Evolutionary conservation across 1,140 invertebrate species (phyloP), one percentile per base, ranked within the genome.

Genomic region (Ladona fulva): DNA sequence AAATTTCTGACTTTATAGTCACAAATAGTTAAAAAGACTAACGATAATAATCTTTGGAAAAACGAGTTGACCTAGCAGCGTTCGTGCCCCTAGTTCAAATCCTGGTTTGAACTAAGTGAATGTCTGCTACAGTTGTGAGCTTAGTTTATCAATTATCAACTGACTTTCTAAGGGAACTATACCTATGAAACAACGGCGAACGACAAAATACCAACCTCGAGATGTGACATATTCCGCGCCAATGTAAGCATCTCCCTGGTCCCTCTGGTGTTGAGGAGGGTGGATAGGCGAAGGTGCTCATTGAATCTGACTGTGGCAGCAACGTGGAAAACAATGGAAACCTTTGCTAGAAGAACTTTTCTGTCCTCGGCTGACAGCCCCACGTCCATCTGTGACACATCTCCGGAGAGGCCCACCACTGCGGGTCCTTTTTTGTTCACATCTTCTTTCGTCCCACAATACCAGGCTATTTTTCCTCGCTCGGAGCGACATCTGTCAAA

Each of bases 251-350:
- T 82, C 25, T 90, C 89, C 78, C 87, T 84, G 0, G 91, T 90
- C 0, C 90, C 91, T 42, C 88, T 83, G 0, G 91, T 88, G 82
- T 93, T 93, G 77, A 91, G 91, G 16, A 86, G 83, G 0, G 92
- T 85, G 1, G 91, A 90, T 0, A 86, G 84, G 76, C 87, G 86
- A 12, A 93, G 81, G 19, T 88, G 85, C 80, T 92, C 91, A 80
- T 93, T 89, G 78, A 92, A 92, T 29, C 89, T 84, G 0, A 91
- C 89, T 0, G 90, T 91, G 0, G 91, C 91, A 0, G 91, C 91
- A 73, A 87, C 86, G 81, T 92, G 90, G 83, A 91, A 90, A 0
- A 91, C 88, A 59, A 91, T 85, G 75, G 89, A 89, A 22, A 95
- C 90, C 78, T 91, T 89, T 14, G 89, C 84, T 0, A 85, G 82